Evolutionary conservation across 2,888 invertebrate species (phyloP).

Genomic region (Petrophora chlorosata): DNA sequence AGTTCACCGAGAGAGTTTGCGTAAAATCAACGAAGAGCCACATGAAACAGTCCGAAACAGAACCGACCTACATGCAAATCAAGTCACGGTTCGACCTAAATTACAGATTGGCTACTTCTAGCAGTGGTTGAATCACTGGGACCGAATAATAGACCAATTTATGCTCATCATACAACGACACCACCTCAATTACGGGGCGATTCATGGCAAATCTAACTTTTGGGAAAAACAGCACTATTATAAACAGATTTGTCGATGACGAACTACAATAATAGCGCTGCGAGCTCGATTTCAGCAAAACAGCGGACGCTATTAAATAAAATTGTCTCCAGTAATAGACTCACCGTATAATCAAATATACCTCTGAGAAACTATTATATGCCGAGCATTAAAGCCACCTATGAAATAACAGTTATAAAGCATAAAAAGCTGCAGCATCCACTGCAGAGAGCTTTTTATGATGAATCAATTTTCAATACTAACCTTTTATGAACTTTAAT

Average conservation of each 20-base stretch:
- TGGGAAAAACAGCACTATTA: conserved; percentile 69
- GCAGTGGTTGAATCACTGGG: conserved; percentile 57
- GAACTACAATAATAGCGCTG: conserved; percentile 53
- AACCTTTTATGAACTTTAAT: conserved; percentile 12
- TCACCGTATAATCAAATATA: conserved; percentile 35
- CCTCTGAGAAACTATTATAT: conserved; percentile 25
- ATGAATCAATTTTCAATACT: conserved; percentile 12
- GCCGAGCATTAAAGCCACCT: not conserved
- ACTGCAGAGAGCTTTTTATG: conserved; percentile 5
- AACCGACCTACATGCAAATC: conserved; percentile 75
- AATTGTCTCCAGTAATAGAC: conserved; percentile 43
- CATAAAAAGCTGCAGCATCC: not conserved
- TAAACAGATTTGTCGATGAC: conserved; percentile 74
- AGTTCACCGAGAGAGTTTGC: conserved; percentile 40
- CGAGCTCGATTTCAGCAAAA: conserved; percentile 52
- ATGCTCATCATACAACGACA: conserved; percentile 65
- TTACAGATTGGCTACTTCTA: conserved; percentile 62
- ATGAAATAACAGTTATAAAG: not conserved
- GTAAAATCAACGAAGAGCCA: conserved; percentile 63
- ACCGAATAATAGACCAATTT: conserved; percentile 66
- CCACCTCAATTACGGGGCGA: conserved; percentile 63
- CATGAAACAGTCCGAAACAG: conserved; percentile 44
- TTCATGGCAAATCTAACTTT: conserved; percentile 60
- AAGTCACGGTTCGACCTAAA: conserved; percentile 77
- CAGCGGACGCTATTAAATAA: conserved; percentile 51